Base-by-base conservation (phyloP, 2,888 invertebrate species). In the Clostera curtula region DNA sequence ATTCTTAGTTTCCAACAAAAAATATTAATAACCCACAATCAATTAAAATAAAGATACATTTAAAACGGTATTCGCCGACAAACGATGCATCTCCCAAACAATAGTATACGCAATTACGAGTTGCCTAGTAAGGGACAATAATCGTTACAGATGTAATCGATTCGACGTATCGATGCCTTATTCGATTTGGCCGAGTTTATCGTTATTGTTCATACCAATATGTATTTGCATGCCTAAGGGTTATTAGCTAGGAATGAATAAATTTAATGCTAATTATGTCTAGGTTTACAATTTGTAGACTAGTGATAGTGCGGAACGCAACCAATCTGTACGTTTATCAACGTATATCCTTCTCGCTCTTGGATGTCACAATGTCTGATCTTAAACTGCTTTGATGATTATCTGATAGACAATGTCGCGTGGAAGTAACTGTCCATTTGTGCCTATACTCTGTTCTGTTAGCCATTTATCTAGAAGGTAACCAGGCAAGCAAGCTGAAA, bases 71-170 rank as follows among this genome's bases (percentile, higher is more conserved):
- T 15, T n/a, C 9, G 30, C 40, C 51, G 34, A 36, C 54, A 55
- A 63, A 57, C 62, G 48, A 52, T 61, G 60, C 69, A 70, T 69
- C 66, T 64, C 64, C 49, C 44, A 61, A 49, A 73, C 75, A 75
- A 74, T 75, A 70, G 60, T 59, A 58, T 45, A 40, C 61, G 70
- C 74, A 79, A 79, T 79, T 79, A 79, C 48, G 65, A 53, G 50
- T 47, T 63, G 56, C 77, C 77, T 70, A 73, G 63, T 77, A 75
- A 59, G 77, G 79, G 61, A 74, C 70, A 75, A 71, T 67, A 74
- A 76, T 77, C 74, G 67, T 53, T 44, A 49, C 31, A 23, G 41
- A 49, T 48, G 48, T 46, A 61, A 71, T 75, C 61, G 57, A 56
- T 66, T 69, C 69, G 56, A 59, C 10, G 28, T 50, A 65, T 66